These are phyloP conservation scores for Spea bombifrons DNA, from an alignment of 2,113 vertebrate genomes.

Conservation along the genomic window DNA sequence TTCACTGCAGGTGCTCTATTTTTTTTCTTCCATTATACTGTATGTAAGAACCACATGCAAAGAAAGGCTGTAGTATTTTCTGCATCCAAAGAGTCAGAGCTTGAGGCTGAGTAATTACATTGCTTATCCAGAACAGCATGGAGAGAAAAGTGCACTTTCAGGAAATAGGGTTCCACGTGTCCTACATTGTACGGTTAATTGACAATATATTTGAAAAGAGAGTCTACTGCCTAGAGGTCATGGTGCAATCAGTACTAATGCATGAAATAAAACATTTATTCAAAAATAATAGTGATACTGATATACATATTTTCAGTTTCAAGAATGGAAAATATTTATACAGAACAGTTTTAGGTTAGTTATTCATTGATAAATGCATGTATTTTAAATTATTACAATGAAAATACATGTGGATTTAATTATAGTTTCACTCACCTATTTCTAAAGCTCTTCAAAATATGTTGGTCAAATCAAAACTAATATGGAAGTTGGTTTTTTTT, in stretches of 20 bases:
- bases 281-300: not conserved
- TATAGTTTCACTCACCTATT: too few relatives aligned
- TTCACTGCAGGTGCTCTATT: slow-evolving; percentile 40
- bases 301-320: not conserved
- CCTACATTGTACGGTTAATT: not conserved
- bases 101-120: slow-evolving; percentile 30
- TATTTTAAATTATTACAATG: not conserved
- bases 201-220: not conserved
- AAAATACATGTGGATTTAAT: too few relatives aligned
- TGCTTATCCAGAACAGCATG: slow-evolving; percentile 12
- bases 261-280: not conserved
- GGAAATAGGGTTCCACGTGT: not conserved
- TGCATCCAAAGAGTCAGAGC: slow-evolving; percentile 48
- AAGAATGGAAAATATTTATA: not conserved
- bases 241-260: not conserved
- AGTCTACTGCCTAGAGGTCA: slow-evolving; percentile 1
- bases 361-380: too few relatives aligned
- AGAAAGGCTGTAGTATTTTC: slow-evolving; percentile 37
- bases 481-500: too few relatives aligned
- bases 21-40: slow-evolving; percentile 46
- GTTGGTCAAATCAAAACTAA: too few relatives aligned
- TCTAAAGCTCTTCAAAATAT: too few relatives aligned
- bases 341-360: not conserved
- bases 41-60: slow-evolving; percentile 44
- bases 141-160: not conserved